Percentiles rank a stretch among this genome's conserved stretches.
These are phyloP conservation scores for Paracanthobrama guichenoti DNA, from an alignment of 2,113 vertebrate genomes.

Conservation along the genomic window DNA sequence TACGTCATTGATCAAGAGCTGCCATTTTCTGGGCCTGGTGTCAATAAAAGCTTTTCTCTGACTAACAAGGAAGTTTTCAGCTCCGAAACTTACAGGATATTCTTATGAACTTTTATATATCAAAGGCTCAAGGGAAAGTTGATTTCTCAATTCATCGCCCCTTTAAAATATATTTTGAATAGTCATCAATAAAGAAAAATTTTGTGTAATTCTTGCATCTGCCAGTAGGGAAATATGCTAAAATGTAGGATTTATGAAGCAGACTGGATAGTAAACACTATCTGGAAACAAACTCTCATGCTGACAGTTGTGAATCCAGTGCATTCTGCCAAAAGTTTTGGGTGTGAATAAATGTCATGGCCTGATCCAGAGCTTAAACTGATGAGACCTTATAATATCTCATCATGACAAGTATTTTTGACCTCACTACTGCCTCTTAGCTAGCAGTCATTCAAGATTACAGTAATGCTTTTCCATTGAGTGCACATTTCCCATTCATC, in stretches of 20 bases:
- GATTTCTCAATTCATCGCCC: no score
- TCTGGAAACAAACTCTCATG: neutral
- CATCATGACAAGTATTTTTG: neutral
- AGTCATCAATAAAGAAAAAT: no score
- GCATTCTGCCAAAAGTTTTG: neutral
- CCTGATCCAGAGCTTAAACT: neutral
- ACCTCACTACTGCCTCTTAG: neutral
- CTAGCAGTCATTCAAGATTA: conserved; percentile 11
- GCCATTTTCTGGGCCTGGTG: no score
- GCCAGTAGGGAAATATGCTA: neutral
- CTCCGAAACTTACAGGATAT: no score
- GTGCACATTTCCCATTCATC: conserved; percentile 11
- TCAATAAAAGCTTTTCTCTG: no score
- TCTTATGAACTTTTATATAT: no score
- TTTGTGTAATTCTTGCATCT: no score
- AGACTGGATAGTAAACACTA: neutral
- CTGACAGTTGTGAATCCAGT: neutral
- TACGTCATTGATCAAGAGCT: no score
- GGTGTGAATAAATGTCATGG: neutral
- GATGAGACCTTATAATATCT: conserved; percentile 16
- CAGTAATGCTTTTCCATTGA: conserved; percentile 13
- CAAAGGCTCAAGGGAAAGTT: no score
- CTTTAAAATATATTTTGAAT: no score
- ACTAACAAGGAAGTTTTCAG: no score
- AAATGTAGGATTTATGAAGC: neutral